A percentile compares a stretch with the other conserved stretches of the same genome.
phyloP scores from a whole-genome alignment of 2,797 vertebrate species.

The Australoheros facetus region DNA sequence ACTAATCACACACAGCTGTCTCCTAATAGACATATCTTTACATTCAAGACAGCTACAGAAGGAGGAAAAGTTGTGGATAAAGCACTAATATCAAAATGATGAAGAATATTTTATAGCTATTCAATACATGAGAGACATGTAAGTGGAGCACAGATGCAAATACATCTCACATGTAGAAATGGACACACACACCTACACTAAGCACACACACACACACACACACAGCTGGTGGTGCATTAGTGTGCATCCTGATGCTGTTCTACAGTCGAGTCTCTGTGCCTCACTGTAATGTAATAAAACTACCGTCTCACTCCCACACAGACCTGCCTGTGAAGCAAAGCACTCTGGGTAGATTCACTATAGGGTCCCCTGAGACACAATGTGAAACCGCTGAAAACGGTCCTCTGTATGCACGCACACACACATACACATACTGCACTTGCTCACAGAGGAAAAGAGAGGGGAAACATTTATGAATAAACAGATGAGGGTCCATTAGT shows the following conservation, averaged over 20 bases:
- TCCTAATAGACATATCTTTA: neutral
- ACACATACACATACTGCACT: slow-evolving; percentile 16
- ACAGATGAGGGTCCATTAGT: slow-evolving; percentile 74
- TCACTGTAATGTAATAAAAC: slow-evolving; percentile 75
- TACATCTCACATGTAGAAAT: slow-evolving; percentile 1
- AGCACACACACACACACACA: neutral
- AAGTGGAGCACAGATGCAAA: slow-evolving; percentile 4
- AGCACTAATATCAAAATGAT: neutral
- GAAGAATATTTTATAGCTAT: neutral
- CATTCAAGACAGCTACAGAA: neutral
- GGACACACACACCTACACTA: slow-evolving; percentile 6
- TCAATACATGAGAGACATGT: neutral
- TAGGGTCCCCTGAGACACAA: slow-evolving; percentile 73
- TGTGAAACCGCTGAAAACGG: slow-evolving; percentile 62
- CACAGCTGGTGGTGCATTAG: slow-evolving; percentile 24
- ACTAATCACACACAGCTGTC: neutral
- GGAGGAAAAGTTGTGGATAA: neutral
- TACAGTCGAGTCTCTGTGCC: slow-evolving; percentile 66
- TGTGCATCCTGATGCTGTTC: slow-evolving; percentile 44
- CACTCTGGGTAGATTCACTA: slow-evolving; percentile 72
- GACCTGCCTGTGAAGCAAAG: slow-evolving; percentile 74
- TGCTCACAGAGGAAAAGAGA: slow-evolving; percentile 37
- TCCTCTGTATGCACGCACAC: neutral
- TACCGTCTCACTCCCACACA: slow-evolving; percentile 65
- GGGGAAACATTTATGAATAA: slow-evolving; percentile 69